Evolutionary conservation across 2,888 invertebrate genomes (phyloP).

Genomic region (Pomacea canaliculata): DNA sequence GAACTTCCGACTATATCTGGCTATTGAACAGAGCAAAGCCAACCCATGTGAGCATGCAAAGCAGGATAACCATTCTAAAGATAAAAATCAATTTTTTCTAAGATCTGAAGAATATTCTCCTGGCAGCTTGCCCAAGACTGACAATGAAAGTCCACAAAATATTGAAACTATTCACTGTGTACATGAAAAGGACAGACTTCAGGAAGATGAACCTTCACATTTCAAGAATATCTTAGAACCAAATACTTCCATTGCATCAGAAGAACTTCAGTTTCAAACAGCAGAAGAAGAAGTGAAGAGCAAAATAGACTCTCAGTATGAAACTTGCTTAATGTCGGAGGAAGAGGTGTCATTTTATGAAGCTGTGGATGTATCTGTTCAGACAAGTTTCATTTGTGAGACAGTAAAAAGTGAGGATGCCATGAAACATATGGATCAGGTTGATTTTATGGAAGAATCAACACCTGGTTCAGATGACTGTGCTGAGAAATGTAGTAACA

Average conservation of each 20-base stretch:
- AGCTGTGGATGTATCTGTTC: constrained; percentile 36
- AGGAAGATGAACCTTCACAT: too few species aligned
- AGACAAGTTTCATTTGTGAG: constrained; percentile 27
- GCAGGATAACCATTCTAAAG: too few species aligned
- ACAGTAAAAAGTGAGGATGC: neutral
- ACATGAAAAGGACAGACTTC: too few species aligned
- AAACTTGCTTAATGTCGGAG: constrained; percentile 7
- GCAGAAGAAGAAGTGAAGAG: too few species aligned
- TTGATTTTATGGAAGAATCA: neutral
- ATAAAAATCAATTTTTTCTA: too few species aligned
- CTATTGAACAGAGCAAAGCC: too few species aligned
- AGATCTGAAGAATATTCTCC: too few species aligned
- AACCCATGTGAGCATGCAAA: too few species aligned
- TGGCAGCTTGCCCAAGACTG: neutral
- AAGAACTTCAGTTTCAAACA: too few species aligned
- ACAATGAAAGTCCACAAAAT: neutral
- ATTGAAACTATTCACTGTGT: neutral
- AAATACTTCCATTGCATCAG: too few species aligned
- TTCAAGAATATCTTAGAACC: too few species aligned
- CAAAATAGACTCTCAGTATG: neutral
- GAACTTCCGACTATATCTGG: too few species aligned
- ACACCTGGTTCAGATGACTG: neutral
- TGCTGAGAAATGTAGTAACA: neutral
- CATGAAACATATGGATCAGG: neutral
- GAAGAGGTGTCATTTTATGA: constrained; percentile 32